Conservation (phyloP, 2,888 invertebrate species). For the Amblyteles armatorius region DNA sequence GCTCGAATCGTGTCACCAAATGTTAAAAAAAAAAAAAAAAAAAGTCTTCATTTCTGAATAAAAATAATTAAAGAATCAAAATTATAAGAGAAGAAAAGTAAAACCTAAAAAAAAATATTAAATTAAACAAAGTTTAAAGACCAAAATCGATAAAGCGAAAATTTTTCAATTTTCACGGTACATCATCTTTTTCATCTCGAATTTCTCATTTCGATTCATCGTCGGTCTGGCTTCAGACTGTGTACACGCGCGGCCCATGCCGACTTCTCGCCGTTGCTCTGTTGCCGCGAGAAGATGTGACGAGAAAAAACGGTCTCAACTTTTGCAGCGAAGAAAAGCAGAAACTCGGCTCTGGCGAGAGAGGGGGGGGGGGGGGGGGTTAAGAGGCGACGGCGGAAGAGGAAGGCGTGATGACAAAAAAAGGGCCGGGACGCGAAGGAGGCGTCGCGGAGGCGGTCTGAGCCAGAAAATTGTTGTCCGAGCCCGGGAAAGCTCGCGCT, state of each 20-base stretch:
- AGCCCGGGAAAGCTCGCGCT: slow-evolving; percentile 13
- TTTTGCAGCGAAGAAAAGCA: slow-evolving; percentile 72
- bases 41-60: too few species aligned
- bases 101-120: too few species aligned
- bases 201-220: slow-evolving; percentile 17
- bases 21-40: too few species aligned
- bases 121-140: neutral
- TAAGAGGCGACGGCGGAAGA: slow-evolving; percentile 53
- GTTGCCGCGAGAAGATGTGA: slow-evolving; percentile 3
- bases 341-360: slow-evolving; percentile 60
- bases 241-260: slow-evolving; percentile 30
- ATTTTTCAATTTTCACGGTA: neutral
- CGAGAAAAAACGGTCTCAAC: slow-evolving; percentile 62
- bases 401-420: slow-evolving; percentile 54
- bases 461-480: slow-evolving; percentile 60
- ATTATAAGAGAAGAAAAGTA: too few species aligned
- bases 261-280: slow-evolving; percentile 35
- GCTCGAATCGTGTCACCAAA: too few species aligned
- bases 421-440: slow-evolving; percentile 61
- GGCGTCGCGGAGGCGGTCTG: slow-evolving; percentile 51
- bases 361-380: neutral
- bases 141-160: neutral
- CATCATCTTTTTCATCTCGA: slow-evolving; percentile 1
- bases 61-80: too few species aligned
- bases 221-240: slow-evolving; percentile 14